Evolutionary conservation across 2,797 vertebrate genomes (phyloP).

Genomic region (Orestias chungarensis): DNA sequence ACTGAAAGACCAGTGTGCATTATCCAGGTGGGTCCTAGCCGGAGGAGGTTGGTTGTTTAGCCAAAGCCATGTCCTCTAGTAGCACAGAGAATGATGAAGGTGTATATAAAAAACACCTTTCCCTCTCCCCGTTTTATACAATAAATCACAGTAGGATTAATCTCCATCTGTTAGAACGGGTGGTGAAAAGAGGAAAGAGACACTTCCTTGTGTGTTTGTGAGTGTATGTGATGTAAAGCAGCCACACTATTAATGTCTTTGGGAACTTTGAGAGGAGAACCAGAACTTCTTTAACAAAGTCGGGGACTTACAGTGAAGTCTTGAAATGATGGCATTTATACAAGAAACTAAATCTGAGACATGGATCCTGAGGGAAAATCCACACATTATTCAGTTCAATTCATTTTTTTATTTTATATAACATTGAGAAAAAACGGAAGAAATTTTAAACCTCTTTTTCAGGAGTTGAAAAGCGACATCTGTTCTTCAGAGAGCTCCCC

Average conservation of each 20-base stretch:
- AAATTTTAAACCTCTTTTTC: conserved; percentile 28
- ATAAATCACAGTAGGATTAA: conserved; percentile 26
- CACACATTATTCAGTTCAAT: conserved; percentile 12
- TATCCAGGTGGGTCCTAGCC: conserved; percentile 36
- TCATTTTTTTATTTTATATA: no score
- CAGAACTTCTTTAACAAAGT: conserved; percentile 15
- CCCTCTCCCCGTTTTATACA: conserved; percentile 28
- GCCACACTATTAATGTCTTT: background rate
- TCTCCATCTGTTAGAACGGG: conserved; percentile 37
- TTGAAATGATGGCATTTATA: conserved; percentile 2
- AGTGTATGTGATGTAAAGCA: background rate
- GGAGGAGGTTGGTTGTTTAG: conserved; percentile 32
- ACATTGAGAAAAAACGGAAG: conserved; percentile 40
- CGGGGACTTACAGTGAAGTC: background rate
- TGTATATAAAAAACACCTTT: conserved; percentile 48
- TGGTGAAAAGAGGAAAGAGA: conserved; percentile 31
- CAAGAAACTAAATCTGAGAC: background rate
- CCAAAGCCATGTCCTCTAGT: conserved; percentile 31
- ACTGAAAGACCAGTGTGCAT: conserved; percentile 29
- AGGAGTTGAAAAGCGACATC: conserved; percentile 24
- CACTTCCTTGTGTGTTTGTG: conserved; percentile 7
- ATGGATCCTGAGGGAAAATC: conserved; percentile 19
- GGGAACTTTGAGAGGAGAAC: conserved; percentile 19
- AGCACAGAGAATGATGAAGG: conserved; percentile 24
- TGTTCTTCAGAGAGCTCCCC: conserved; percentile 13